Evolutionary conservation across 2,797 vertebrate genomes (phyloP), one percentile per base, ranked within the genome.

Genomic region (Protonibea diacanthus): DNA sequence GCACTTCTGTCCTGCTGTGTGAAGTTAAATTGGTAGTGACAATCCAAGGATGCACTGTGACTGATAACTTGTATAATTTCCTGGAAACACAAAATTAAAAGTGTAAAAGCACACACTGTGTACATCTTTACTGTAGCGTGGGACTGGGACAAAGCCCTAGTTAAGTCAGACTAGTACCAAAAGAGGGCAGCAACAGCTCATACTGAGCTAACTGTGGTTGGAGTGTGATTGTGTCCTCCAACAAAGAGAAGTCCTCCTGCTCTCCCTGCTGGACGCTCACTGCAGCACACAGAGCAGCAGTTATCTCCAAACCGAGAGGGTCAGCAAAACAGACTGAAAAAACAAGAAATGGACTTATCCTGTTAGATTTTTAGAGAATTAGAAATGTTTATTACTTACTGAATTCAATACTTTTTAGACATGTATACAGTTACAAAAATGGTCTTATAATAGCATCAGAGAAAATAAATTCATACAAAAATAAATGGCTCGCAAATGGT

Each of bases 401-500:
- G 64, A 72, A 83, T 87, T 84, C 82, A 86, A 87, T 75, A 78
- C 40, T 70, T 91, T 89, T 89, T 82, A 91, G 75, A 91, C 83
- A 85, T 73, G 86, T 78, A 74, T 66, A 81, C 59, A 72, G 83
- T 93, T 91, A 92, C 74, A 93, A 90, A 89, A 84, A 81, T 5
- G 45, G 51, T 86, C 18, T 76, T 74, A 84, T 67, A 71, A 87
- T 45, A 81, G 57, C 78, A 75, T 85, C 52, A 78, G 75, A 85
- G 82, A 87, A 93, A 88, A 91, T 71, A 87, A 81, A 87, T 83
- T 61, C 84, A 84, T 92, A 92, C 68, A 93, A 94, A 94, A 93
- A 95, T 93, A 92, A 94, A 94, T 87, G 91, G 91, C 89, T 94
- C 76, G 58, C 80, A 88, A 88, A 86, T 2, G 57, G 83, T 89